Conservation (phyloP, 2,888 invertebrate species). For the Hirtodrosophila duncani region DNA sequence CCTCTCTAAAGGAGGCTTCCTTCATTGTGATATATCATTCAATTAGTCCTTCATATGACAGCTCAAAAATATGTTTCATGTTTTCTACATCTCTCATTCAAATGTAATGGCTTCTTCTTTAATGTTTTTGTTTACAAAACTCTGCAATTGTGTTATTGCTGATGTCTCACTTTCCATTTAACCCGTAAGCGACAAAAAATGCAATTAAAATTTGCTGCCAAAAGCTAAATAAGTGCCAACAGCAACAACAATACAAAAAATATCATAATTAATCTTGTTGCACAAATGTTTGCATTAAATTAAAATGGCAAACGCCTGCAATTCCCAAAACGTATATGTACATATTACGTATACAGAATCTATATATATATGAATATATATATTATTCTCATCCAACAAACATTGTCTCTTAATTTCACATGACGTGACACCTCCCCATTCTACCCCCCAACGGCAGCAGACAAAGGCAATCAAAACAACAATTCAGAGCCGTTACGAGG, state of each 20-base stretch:
- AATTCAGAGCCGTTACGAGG: constrained; percentile 34
- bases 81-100: no score
- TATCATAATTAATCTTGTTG: constrained; percentile 49
- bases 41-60: no score
- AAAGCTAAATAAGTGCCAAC: constrained; percentile 5
- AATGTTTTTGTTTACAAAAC: no score
- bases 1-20: no score
- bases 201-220: constrained; percentile 18
- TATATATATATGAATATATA: constrained; percentile 3
- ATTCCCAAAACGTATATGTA: constrained; percentile 9
- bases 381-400: neutral
- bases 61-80: no score
- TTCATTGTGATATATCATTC: no score
- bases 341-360: constrained; percentile 9
- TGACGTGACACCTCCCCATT: neutral
- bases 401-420: constrained; percentile 5
- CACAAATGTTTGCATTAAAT: constrained; percentile 57
- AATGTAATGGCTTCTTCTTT: no score
- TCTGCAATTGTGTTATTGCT: no score
- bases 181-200: constrained; percentile 20
- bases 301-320: constrained; percentile 43
- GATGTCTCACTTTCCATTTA: no score
- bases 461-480: constrained; percentile 45
- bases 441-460: neutral
- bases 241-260: constrained; percentile 1